A percentile compares a stretch with the other conserved stretches of the same genome.
Evolutionary conservation across 2,888 invertebrate species (phyloP).

Genomic region (Diarsia dahlii): DNA sequence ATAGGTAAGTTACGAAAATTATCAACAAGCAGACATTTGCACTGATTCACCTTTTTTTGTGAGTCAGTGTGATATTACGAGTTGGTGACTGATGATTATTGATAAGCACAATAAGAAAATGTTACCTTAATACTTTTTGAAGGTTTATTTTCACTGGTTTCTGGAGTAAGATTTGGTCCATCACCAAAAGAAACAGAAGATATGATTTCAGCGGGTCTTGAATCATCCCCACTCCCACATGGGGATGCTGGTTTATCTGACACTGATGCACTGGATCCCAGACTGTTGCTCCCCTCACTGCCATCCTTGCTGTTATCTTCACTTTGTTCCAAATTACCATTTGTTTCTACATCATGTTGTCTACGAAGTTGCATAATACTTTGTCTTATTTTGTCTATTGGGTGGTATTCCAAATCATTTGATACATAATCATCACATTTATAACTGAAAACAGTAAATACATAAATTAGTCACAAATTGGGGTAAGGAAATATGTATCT

Average conservation of each 20-base stretch:
- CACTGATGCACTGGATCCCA: conserved; percentile 61
- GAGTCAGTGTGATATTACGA: not conserved
- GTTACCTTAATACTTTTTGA: conserved; percentile 80
- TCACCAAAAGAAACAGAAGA: conserved; percentile 74
- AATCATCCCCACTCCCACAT: conserved; percentile 70
- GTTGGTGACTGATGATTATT: not conserved
- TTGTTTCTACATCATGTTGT: conserved; percentile 70
- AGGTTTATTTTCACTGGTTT: conserved; percentile 77
- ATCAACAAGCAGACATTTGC: not conserved
- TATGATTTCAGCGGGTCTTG: conserved; percentile 61
- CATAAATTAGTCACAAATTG: not conserved
- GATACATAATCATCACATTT: conserved; percentile 95
- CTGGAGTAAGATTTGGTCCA: conserved; percentile 67
- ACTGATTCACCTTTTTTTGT: conserved; percentile 6
- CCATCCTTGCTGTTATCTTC: conserved; percentile 77
- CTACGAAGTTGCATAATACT: conserved; percentile 80
- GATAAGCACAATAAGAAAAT: conserved; percentile 13
- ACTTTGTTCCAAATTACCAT: conserved; percentile 70
- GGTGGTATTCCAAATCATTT: conserved; percentile 92
- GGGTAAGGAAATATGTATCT: not conserved
- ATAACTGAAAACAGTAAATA: conserved; percentile 90
- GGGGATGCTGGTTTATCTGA: conserved; percentile 68
- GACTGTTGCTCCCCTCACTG: conserved; percentile 71
- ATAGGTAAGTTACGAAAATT: not conserved
- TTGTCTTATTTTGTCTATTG: conserved; percentile 91